phyloP scores from a whole-genome alignment of 2,113 vertebrate genomes.

The Pachyramphus minor region DNA sequence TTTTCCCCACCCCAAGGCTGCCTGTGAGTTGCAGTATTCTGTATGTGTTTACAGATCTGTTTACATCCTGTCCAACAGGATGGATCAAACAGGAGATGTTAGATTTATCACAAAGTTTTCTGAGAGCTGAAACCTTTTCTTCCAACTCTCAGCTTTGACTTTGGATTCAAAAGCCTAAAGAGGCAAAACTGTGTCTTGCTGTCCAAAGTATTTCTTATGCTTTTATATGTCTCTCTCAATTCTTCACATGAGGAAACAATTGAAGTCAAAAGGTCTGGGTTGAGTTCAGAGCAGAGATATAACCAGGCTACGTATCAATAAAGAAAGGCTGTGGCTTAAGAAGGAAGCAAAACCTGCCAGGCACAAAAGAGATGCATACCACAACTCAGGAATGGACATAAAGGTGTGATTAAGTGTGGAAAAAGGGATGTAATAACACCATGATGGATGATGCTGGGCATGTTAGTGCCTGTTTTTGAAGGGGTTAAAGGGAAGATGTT shows the following conservation, averaged over 20 bases:
- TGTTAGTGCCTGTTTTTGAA: conserved; percentile 3
- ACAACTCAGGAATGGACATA: neutral
- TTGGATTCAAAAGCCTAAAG: neutral
- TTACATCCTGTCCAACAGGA: neutral
- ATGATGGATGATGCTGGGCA: neutral
- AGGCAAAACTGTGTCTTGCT: neutral
- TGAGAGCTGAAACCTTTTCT: neutral
- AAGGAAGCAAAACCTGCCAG: neutral
- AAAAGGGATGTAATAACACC: neutral
- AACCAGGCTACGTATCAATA: neutral
- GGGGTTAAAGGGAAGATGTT: conserved; percentile 23
- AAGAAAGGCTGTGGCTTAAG: neutral
- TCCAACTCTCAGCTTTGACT: neutral
- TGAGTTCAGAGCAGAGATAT: neutral
- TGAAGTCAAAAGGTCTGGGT: neutral
- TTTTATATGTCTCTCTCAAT: neutral
- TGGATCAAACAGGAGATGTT: neutral
- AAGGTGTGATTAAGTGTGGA: conserved; percentile 5
- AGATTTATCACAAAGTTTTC: neutral
- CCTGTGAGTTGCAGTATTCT: neutral
- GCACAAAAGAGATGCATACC: neutral
- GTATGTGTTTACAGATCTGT: neutral
- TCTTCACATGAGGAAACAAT: neutral
- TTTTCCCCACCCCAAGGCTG: neutral
- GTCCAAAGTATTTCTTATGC: neutral